These are phyloP conservation scores for Microchrysa polita DNA, from an alignment of 2,888 invertebrate species.

Conservation along the genomic window DNA sequence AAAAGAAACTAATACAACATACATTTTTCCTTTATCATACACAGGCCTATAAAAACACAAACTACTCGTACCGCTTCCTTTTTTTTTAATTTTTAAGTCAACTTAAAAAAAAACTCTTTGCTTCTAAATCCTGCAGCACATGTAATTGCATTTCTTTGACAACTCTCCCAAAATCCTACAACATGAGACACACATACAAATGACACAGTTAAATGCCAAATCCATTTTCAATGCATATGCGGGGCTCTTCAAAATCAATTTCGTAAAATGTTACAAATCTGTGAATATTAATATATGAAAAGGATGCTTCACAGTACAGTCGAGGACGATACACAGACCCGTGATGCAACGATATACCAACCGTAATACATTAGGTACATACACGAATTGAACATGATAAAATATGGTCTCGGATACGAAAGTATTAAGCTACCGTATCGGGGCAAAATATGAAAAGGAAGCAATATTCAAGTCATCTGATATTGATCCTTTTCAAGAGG, in stretches of 20 bases:
- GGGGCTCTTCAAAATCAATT: conserved; percentile 35
- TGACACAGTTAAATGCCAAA: too few relatives aligned
- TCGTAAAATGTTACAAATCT: conserved; percentile 30
- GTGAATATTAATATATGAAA: conserved; percentile 15
- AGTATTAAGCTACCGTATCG: not conserved
- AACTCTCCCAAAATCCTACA: too few relatives aligned
- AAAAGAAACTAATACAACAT: too few relatives aligned
- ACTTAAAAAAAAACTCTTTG: too few relatives aligned
- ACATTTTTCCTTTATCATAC: too few relatives aligned
- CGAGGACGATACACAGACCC: not conserved
- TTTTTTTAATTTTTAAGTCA: too few relatives aligned
- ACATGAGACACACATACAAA: too few relatives aligned
- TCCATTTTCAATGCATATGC: conserved; percentile 11
- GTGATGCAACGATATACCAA: not conserved
- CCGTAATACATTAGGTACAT: not conserved
- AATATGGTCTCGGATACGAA: not conserved
- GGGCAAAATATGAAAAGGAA: conserved; percentile 30
- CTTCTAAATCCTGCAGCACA: too few relatives aligned
- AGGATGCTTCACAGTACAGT: not conserved
- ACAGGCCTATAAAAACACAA: too few relatives aligned
- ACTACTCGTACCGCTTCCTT: too few relatives aligned
- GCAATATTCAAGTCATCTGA: conserved; percentile 36
- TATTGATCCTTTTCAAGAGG: conserved; percentile 44
- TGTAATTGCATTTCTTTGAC: too few relatives aligned
- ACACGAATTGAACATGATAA: not conserved